Percentiles rank a stretch among this genome's conserved stretches.
Conservation (phyloP, 1,140 invertebrate species). For the Brachionus sp. region DNA sequence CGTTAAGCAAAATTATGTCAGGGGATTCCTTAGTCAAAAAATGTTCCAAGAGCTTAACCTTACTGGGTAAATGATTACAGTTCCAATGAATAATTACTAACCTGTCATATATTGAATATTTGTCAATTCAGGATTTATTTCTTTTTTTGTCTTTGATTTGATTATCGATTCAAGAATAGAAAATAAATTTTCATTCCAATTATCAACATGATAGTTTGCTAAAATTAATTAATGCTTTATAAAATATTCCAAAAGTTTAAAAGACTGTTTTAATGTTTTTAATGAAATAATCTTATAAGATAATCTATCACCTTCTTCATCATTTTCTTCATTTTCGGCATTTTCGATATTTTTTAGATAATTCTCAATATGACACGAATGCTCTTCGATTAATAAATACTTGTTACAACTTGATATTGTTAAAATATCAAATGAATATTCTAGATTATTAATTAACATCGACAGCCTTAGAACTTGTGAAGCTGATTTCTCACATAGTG, state of each 20-base stretch:
- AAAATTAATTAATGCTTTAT: background rate
- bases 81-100: too few relatives aligned
- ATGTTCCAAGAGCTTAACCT: too few relatives aligned
- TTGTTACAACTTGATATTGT: background rate
- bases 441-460: background rate
- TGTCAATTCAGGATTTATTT: background rate
- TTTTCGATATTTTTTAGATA: background rate
- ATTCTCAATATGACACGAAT: background rate
- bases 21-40: too few relatives aligned
- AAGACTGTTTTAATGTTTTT: background rate
- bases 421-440: background rate
- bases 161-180: background rate
- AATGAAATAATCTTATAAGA: background rate
- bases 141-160: background rate
- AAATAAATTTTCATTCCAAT: background rate
- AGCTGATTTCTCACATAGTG: background rate
- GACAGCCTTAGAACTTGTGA: background rate
- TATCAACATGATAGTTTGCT: background rate
- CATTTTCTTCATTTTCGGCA: background rate
- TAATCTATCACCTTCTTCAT: background rate
- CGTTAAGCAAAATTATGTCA: too few relatives aligned
- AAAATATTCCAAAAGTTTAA: background rate
- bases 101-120: too few relatives aligned
- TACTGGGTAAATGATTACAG: too few relatives aligned
- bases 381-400: background rate